A percentile compares a stretch with the other conserved stretches of the same genome.
Conservation (phyloP, 2,888 invertebrate species). For the Drosophila algonquin region DNA sequence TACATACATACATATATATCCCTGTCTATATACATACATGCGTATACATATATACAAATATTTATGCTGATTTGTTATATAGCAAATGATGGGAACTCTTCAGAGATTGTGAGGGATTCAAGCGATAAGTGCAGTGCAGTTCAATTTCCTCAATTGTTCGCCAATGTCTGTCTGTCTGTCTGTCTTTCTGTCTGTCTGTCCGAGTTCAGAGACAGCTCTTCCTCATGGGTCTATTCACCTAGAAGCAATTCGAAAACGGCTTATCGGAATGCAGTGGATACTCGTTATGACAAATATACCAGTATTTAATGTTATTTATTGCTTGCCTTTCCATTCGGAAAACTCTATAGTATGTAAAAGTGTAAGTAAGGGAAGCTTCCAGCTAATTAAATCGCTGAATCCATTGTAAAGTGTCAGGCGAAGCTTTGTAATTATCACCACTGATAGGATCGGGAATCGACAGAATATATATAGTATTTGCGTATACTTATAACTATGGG, state of each 20-base stretch:
- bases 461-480: conserved; percentile 2
- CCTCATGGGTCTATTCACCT: conserved; percentile 18
- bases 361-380: conserved; percentile 3
- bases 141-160: conserved; percentile 42
- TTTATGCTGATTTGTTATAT: conserved; percentile 11
- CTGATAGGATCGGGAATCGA: conserved; percentile 37
- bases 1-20: background rate
- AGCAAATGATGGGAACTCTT: conserved; percentile 18
- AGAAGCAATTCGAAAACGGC: conserved; percentile 57
- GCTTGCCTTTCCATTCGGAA: background rate
- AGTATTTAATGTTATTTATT: background rate
- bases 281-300: background rate
- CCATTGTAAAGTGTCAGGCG: conserved; percentile 13
- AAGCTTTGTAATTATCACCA: conserved; percentile 52
- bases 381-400: conserved; percentile 30
- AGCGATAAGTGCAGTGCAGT: conserved; percentile 46
- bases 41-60: background rate
- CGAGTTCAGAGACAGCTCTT: background rate
- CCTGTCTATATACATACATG: conserved; percentile 4
- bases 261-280: conserved; percentile 53
- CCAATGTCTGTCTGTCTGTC: background rate
- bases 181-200: background rate
- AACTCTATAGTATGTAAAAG: background rate
- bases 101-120: conserved; percentile 15
- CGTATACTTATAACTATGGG: background rate